These are phyloP conservation scores for Euspilapteryx auroguttella DNA, from an alignment of 2,888 invertebrate genomes.

Conservation along the genomic window DNA sequence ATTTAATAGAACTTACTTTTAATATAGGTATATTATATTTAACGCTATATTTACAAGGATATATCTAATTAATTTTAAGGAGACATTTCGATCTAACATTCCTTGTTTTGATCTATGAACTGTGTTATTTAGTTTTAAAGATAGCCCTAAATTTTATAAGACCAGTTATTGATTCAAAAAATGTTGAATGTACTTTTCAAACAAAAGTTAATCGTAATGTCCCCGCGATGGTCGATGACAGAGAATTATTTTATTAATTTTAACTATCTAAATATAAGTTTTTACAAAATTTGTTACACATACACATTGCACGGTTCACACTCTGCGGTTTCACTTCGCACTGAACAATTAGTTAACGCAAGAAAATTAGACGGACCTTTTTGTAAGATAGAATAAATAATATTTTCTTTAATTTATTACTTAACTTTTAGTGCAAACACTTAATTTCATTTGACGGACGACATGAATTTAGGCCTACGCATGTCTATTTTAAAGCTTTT, in stretches of 20 bases:
- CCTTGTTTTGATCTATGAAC: too few relatives aligned
- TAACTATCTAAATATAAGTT: not conserved
- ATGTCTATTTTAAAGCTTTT: too few relatives aligned
- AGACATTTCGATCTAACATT: too few relatives aligned
- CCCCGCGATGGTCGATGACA: not conserved
- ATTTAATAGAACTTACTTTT: conserved; percentile 22
- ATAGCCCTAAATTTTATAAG: not conserved
- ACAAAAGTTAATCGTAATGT: too few relatives aligned
- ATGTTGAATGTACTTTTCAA: too few relatives aligned
- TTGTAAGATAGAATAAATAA: too few relatives aligned
- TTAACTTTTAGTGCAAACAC: too few relatives aligned
- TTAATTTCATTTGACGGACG: too few relatives aligned
- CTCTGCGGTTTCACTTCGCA: not conserved
- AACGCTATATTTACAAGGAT: not conserved
- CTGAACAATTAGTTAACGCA: not conserved
- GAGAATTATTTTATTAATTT: not conserved
- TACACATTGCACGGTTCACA: not conserved
- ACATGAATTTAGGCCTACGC: too few relatives aligned
- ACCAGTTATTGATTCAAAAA: too few relatives aligned
- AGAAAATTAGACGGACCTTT: too few relatives aligned
- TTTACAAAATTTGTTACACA: not conserved
- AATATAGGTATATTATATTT: not conserved
- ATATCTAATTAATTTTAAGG: conserved; percentile 3
- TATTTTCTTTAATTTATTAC: too few relatives aligned
- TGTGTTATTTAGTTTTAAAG: not conserved